Conservation (phyloP, 2,113 vertebrate genomes). For the rat (Rattus norvegicus) region GRCr8 NC_086026.1:34049001-34049500, state of each 20-base stretch:
- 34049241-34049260: neutral
- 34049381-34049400: no score
- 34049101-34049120: neutral
- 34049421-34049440: no score
- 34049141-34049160: neutral
- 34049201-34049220: no score
- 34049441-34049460: no score
- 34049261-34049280: neutral
- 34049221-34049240: neutral
- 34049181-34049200: neutral
- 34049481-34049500: no score
- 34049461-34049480: no score
- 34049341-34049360: no score
- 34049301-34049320: no score
- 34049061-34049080: neutral
- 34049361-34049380: no score
- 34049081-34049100: neutral
- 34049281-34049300: no score
- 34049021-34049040: neutral
- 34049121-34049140: neutral
- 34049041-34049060: neutral
- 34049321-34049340: no score
- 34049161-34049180: neutral
- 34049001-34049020: neutral
- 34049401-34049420: no score